Conservation (phyloP, 2,113 vertebrate species). For the Aplodontia rufa region DNA sequence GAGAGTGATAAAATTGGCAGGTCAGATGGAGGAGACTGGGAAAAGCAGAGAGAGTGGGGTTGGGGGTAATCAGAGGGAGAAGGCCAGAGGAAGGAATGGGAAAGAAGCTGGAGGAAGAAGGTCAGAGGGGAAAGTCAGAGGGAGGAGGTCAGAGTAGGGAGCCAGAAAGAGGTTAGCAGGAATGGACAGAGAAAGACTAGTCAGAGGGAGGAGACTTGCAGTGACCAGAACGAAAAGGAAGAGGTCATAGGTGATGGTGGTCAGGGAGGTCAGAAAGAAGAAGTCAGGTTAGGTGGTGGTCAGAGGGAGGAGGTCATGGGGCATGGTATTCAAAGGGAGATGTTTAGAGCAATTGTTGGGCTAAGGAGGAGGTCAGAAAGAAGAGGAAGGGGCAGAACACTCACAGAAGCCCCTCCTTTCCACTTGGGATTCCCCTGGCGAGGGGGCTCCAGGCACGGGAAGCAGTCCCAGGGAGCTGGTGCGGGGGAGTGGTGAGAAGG, state of each 20-base stretch:
- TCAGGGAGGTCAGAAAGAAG: neutral
- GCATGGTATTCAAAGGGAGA: neutral
- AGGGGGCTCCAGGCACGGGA: neutral
- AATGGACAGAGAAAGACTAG: neutral
- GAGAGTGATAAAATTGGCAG: neutral
- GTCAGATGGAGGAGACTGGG: neutral
- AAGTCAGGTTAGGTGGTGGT: neutral
- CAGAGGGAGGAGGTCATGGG: neutral
- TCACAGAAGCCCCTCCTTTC: neutral
- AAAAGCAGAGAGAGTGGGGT: neutral
- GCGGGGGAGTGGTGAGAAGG: slow-evolving; percentile 18
- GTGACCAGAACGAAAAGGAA: neutral
- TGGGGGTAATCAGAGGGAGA: too few relatives aligned
- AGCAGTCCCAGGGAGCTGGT: neutral
- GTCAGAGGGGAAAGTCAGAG: neutral
- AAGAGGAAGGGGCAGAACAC: neutral
- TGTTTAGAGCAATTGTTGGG: neutral
- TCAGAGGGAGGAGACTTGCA: neutral
- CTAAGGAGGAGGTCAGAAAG: neutral
- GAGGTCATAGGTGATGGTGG: neutral
- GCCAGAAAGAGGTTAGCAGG: neutral
- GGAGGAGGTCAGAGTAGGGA: neutral
- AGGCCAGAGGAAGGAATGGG: neutral
- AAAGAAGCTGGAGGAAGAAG: too few relatives aligned
- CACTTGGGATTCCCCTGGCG: neutral